A percentile compares a stretch with the other conserved stretches of the same genome.
phyloP scores from a whole-genome alignment of 2,888 invertebrate genomes.

The Parnassius apollo region DNA sequence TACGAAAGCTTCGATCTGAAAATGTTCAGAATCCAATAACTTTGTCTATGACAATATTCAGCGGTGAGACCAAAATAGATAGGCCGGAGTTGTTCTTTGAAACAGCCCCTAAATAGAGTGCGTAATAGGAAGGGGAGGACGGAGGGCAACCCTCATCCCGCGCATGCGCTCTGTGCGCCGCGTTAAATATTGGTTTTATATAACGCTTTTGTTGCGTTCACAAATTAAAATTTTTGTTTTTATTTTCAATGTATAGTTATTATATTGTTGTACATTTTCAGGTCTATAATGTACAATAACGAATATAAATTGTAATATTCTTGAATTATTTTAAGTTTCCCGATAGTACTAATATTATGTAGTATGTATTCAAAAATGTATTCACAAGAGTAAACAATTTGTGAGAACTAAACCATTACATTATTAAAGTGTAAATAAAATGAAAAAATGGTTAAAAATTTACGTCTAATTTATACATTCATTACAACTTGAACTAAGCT shows the following conservation, averaged over 20 bases:
- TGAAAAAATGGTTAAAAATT: too few relatives aligned
- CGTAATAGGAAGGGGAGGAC: slow-evolving; percentile 76
- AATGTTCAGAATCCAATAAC: slow-evolving; percentile 64
- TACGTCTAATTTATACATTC: too few relatives aligned
- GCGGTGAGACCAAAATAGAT: slow-evolving; percentile 75
- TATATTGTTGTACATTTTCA: too few relatives aligned
- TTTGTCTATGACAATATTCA: slow-evolving; percentile 72
- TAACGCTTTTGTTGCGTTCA: slow-evolving; percentile 63
- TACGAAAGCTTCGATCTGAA: slow-evolving; percentile 3
- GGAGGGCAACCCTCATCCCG: slow-evolving; percentile 55
- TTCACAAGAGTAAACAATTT: too few relatives aligned
- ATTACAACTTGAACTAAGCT: too few relatives aligned
- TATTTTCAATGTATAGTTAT: not conserved
- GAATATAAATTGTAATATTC: too few relatives aligned
- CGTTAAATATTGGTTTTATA: slow-evolving; percentile 75
- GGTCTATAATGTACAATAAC: too few relatives aligned
- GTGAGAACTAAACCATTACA: too few relatives aligned
- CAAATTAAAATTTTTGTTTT: slow-evolving; percentile 15
- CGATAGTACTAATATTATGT: too few relatives aligned
- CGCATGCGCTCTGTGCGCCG: slow-evolving; percentile 60
- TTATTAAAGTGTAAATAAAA: too few relatives aligned
- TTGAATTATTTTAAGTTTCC: too few relatives aligned
- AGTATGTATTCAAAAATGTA: too few relatives aligned
- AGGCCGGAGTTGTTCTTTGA: slow-evolving; percentile 72
- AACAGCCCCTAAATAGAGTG: slow-evolving; percentile 79